phyloP scores from a whole-genome alignment of 2,113 vertebrate species.

The Tylochromis polylepis region DNA sequence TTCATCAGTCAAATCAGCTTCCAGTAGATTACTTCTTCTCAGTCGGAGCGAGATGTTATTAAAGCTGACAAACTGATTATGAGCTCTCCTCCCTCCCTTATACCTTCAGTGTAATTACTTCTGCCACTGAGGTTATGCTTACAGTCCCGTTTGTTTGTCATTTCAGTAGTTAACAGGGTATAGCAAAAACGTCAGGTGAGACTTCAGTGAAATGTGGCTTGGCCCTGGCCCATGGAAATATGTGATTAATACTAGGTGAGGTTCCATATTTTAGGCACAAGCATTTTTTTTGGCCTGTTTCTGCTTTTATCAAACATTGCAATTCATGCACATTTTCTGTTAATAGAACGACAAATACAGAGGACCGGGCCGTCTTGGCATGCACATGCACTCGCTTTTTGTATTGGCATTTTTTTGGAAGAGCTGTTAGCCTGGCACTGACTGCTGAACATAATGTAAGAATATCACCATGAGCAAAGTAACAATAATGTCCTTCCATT shows the following conservation, averaged over 20 bases:
- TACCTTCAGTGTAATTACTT: conserved; percentile 39
- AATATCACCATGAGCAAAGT: not conserved
- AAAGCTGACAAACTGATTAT: conserved; percentile 50
- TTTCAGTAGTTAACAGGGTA: not conserved
- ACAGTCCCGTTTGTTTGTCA: not conserved
- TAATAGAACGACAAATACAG: not conserved
- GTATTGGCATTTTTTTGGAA: not conserved
- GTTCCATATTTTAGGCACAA: not conserved
- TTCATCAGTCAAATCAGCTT: conserved; percentile 58
- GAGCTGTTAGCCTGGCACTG: not conserved
- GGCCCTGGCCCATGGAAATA: not conserved
- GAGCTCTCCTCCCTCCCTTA: conserved; percentile 8
- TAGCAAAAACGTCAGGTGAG: not conserved
- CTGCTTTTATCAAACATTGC: not conserved
- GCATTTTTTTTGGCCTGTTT: not conserved
- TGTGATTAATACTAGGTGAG: not conserved
- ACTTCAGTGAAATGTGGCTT: not conserved
- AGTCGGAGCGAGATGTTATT: conserved; percentile 34
- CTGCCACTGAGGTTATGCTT: conserved; percentile 29
- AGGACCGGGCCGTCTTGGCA: not conserved
- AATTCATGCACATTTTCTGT: not conserved
- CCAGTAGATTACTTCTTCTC: conserved; percentile 48
- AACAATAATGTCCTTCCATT: not conserved
- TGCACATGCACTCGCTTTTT: not conserved
- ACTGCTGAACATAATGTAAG: not conserved